Percentiles rank a stretch among this genome's conserved stretches.
Evolutionary conservation across 2,113 vertebrate genomes (phyloP).

Genomic region (Nyctibius bracteatus): DNA sequence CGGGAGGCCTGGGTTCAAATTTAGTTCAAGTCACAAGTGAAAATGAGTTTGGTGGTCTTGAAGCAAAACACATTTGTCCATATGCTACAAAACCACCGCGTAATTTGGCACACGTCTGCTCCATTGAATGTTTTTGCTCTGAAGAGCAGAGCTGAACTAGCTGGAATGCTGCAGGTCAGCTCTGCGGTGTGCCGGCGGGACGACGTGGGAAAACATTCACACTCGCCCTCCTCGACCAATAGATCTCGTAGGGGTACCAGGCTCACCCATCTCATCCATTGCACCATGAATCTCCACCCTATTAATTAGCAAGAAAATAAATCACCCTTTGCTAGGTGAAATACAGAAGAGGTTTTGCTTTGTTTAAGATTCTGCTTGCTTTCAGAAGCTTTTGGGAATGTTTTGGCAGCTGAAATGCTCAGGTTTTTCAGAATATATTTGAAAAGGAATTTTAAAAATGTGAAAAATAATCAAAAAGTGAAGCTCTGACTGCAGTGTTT

Average conservation of each 20-base stretch:
- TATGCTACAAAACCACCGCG: not conserved
- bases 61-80: not conserved
- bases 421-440: not conserved
- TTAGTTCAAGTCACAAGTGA: not conserved
- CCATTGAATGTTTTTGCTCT: not conserved
- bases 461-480: not conserved
- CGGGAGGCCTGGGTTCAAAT: not conserved
- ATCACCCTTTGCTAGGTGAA: not conserved
- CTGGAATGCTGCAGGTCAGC: not conserved
- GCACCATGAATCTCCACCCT: accelerated
- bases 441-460: not conserved
- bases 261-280: accelerated
- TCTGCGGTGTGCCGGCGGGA: not conserved
- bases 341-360: not conserved
- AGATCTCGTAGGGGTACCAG: not conserved
- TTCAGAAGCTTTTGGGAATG: not conserved
- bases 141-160: not conserved
- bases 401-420: not conserved
- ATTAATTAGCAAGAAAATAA: not conserved
- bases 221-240: not conserved
- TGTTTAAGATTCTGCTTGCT: too few species aligned
- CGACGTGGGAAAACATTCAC: not conserved
- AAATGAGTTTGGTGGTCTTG: not conserved
- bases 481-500: not conserved
- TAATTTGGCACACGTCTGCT: not conserved